Evolutionary conservation across 2,113 vertebrate species (phyloP).

Genomic region (Crotophaga sulcirostris): DNA sequence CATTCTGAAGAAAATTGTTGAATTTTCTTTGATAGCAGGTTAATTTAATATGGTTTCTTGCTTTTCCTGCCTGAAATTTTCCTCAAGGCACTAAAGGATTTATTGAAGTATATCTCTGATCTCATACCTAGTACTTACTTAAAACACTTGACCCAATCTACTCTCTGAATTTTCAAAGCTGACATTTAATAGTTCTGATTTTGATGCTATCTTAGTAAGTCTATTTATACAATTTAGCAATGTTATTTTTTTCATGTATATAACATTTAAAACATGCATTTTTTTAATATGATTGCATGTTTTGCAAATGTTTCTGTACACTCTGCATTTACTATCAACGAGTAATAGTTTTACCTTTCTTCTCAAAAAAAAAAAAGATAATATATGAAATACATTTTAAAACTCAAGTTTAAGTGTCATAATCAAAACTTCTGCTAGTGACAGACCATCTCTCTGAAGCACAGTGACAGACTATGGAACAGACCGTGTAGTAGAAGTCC

Average conservation of each 20-base stretch:
- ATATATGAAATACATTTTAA: background rate
- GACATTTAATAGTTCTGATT: background rate
- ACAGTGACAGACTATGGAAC: background rate
- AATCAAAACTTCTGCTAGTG: background rate
- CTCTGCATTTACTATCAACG: background rate
- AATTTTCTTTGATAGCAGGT: background rate
- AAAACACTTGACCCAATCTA: background rate
- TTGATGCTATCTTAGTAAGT: background rate
- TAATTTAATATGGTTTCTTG: constrained; percentile 7
- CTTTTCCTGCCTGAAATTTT: background rate
- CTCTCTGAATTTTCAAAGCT: background rate
- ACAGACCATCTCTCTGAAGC: background rate
- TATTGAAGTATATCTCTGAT: constrained; percentile 28
- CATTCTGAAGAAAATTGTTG: background rate
- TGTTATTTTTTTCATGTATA: background rate
- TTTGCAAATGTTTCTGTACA: background rate
- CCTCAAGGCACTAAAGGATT: background rate
- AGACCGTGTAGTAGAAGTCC: background rate
- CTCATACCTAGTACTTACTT: background rate
- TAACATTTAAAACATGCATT: background rate
- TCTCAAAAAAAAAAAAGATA: background rate
- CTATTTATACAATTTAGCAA: background rate
- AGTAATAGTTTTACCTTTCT: background rate
- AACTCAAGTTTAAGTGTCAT: background rate
- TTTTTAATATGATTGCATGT: background rate